These are phyloP conservation scores for Chelon labrosus DNA, from an alignment of 2,797 vertebrate genomes.

Conservation along the genomic window DNA sequence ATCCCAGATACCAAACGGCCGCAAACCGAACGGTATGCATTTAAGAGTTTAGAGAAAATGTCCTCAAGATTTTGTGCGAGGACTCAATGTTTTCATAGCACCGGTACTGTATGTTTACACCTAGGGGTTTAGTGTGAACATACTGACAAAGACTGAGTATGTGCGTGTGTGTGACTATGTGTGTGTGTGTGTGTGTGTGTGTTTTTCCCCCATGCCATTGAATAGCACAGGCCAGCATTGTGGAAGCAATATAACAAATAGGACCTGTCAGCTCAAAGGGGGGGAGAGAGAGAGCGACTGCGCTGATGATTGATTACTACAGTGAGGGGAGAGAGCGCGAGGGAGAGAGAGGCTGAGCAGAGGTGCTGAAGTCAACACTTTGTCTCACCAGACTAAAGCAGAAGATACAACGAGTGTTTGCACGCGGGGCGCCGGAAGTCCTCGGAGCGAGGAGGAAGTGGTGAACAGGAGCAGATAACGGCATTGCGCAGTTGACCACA, in stretches of 20 bases:
- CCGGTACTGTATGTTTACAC: too few relatives aligned
- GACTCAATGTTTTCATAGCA: too few relatives aligned
- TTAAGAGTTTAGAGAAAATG: too few relatives aligned
- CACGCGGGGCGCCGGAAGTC: constrained; percentile 20
- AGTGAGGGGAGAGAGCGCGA: constrained; percentile 43
- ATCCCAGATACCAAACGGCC: too few relatives aligned
- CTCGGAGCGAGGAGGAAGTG: constrained; percentile 5
- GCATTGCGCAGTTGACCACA: background rate
- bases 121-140: too few relatives aligned
- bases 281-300: constrained; percentile 59
- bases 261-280: constrained; percentile 62
- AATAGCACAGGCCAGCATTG: constrained; percentile 53
- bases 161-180: constrained; percentile 32
- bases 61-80: too few relatives aligned
- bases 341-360: constrained; percentile 59
- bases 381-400: constrained; percentile 53
- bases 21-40: too few relatives aligned
- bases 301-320: constrained; percentile 80
- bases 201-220: constrained; percentile 37
- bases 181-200: constrained; percentile 22
- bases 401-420: constrained; percentile 9
- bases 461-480: constrained; percentile 19
- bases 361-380: constrained; percentile 85
- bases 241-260: constrained; percentile 75
- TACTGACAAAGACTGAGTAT: constrained; percentile 1